Evolutionary conservation across 2,113 vertebrate species (phyloP).

Genomic region (Nicator chloris): DNA sequence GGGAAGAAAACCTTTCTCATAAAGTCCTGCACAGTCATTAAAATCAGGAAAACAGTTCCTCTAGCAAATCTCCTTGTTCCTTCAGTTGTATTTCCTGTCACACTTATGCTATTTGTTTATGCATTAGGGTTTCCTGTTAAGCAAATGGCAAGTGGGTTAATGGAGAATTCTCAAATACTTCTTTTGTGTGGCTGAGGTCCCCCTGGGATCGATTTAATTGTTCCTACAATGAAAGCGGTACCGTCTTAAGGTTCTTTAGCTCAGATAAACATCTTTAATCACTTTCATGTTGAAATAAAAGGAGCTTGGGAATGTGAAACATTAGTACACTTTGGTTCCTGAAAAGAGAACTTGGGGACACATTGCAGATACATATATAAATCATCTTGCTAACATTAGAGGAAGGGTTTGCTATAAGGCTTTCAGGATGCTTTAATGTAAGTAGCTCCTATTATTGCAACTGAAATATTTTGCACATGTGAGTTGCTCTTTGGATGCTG

Average conservation of each 20-base stretch:
- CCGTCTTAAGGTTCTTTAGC: conserved; percentile 58
- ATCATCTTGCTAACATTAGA: conserved; percentile 61
- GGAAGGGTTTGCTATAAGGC: conserved; percentile 31
- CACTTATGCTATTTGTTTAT: conserved; percentile 59
- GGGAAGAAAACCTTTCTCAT: not conserved
- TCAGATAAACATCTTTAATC: conserved; percentile 76
- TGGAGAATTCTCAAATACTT: conserved; percentile 60
- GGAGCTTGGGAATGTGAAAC: conserved; percentile 66
- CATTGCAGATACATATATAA: conserved; percentile 52
- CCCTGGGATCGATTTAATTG: conserved; percentile 61
- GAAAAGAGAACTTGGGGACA: conserved; percentile 62
- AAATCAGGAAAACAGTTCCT: conserved; percentile 6
- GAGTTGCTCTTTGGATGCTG: not conserved
- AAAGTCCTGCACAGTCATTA: conserved; percentile 12
- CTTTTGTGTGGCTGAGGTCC: conserved; percentile 49
- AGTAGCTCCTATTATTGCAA: conserved; percentile 22
- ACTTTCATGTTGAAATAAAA: conserved; percentile 76
- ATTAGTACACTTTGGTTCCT: conserved; percentile 65
- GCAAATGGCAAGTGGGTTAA: conserved; percentile 59
- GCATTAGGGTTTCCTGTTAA: conserved; percentile 37
- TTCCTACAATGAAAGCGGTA: conserved; percentile 61
- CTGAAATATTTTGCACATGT: conserved; percentile 33
- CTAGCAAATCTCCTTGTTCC: conserved; percentile 16
- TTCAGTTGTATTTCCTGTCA: conserved; percentile 62
- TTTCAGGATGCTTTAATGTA: conserved; percentile 55